These are phyloP conservation scores for Phocoena phocoena DNA, from an alignment of 2,113 vertebrate genomes.

Conservation along the genomic window DNA sequence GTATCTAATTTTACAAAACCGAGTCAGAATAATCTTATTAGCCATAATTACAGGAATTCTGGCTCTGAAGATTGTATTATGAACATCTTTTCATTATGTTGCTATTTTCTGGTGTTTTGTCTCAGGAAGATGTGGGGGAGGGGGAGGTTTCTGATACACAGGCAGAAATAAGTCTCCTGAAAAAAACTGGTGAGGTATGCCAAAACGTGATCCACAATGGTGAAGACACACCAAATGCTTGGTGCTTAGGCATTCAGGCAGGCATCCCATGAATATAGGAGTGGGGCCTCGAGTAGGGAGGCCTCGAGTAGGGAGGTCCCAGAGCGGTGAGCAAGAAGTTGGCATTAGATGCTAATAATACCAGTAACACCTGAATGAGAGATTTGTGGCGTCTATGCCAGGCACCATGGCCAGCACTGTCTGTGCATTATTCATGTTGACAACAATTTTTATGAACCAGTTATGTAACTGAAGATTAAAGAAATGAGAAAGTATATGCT, in stretches of 20 bases:
- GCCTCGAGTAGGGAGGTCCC: background rate
- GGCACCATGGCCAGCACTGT: background rate
- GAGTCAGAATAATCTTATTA: slow-evolving; percentile 32
- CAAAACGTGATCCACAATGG: background rate
- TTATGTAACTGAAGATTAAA: background rate
- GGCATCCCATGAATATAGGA: background rate
- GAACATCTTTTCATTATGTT: background rate
- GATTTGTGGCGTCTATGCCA: background rate
- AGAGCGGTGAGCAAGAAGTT: background rate
- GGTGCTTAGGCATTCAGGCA: background rate
- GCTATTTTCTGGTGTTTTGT: background rate
- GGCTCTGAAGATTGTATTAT: background rate
- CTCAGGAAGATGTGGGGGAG: background rate
- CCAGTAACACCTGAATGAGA: background rate
- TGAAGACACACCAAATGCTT: background rate
- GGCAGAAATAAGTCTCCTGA: background rate
- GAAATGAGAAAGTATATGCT: background rate
- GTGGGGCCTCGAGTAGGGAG: rapidly evolving
- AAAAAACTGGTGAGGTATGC: background rate
- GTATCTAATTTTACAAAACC: slow-evolving; percentile 31
- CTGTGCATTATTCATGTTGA: background rate
- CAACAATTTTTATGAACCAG: background rate
- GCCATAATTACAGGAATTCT: background rate
- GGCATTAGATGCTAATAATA: background rate
- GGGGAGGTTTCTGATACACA: background rate